A percentile compares a stretch with the other conserved stretches of the same genome.
Conservation (phyloP, 1,140 invertebrate genomes). For the Brachionus asplanchnoidis region DNA sequence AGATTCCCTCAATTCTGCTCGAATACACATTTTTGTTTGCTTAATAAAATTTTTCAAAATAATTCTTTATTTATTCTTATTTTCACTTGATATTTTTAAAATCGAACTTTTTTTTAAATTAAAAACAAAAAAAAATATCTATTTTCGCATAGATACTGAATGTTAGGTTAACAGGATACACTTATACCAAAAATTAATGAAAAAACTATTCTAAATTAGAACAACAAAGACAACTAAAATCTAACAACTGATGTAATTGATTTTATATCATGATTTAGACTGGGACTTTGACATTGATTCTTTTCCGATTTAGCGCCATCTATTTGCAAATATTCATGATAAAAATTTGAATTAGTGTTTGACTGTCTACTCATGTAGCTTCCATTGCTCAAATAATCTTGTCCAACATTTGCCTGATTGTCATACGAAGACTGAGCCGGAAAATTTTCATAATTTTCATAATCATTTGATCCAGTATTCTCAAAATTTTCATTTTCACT, state of each 20-base stretch:
- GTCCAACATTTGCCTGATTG: background rate
- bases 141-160: too few species aligned
- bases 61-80: too few species aligned
- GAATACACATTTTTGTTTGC: too few species aligned
- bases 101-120: too few species aligned
- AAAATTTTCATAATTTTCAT: background rate
- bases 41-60: too few species aligned
- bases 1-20: too few species aligned
- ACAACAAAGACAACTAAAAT: background rate
- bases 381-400: background rate
- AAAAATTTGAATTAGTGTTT: constrained; percentile 2
- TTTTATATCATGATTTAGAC: background rate
- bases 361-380: background rate
- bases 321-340: constrained; percentile 29
- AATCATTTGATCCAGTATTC: background rate
- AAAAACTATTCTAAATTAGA: background rate
- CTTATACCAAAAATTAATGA: background rate
- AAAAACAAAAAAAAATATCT: too few species aligned
- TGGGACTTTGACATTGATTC: background rate
- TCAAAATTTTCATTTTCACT: constrained; percentile 6
- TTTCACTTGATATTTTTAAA: too few species aligned
- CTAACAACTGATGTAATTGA: constrained; percentile 25
- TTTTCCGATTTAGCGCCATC: background rate
- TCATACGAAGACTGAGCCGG: background rate
- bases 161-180: too few species aligned